Conservation (phyloP, 2,888 invertebrate species). For the Nebria brevicollis region DNA sequence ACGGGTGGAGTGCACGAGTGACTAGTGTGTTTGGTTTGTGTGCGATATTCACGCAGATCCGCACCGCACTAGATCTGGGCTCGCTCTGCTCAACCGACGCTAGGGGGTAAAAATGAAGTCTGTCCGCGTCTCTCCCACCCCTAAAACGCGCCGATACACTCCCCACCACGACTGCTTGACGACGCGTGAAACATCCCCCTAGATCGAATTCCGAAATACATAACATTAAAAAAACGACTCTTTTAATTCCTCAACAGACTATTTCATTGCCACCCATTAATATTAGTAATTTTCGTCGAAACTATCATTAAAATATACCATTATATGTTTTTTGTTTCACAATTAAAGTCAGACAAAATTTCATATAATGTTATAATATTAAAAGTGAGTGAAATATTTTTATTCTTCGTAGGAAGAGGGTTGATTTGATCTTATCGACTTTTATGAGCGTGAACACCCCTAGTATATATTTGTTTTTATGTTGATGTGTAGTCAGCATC, state of each 20-base stretch:
- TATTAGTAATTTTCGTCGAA: neutral
- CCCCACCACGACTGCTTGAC: constrained; percentile 12
- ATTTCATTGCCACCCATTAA: too few species aligned
- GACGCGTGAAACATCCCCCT: constrained; percentile 23
- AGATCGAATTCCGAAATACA: constrained; percentile 18
- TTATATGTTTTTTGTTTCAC: too few species aligned
- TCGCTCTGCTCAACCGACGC: constrained; percentile 10
- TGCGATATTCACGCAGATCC: neutral
- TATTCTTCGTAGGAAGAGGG: too few species aligned
- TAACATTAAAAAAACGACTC: neutral
- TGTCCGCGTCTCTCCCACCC: constrained; percentile 35
- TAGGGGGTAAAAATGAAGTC: constrained; percentile 33
- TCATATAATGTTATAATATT: too few species aligned
- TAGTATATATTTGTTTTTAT: too few species aligned
- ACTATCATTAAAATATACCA: too few species aligned
- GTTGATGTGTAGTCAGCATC: too few species aligned
- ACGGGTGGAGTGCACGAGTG: neutral
- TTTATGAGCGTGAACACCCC: too few species aligned
- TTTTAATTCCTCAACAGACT: too few species aligned
- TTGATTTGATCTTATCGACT: too few species aligned
- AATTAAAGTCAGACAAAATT: too few species aligned
- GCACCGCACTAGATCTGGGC: neutral
- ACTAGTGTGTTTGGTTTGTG: neutral
- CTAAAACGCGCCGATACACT: constrained; percentile 12
- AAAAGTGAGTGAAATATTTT: too few species aligned